phyloP scores from a whole-genome alignment of 1,140 invertebrate species.

The Forficula auricularia region DNA sequence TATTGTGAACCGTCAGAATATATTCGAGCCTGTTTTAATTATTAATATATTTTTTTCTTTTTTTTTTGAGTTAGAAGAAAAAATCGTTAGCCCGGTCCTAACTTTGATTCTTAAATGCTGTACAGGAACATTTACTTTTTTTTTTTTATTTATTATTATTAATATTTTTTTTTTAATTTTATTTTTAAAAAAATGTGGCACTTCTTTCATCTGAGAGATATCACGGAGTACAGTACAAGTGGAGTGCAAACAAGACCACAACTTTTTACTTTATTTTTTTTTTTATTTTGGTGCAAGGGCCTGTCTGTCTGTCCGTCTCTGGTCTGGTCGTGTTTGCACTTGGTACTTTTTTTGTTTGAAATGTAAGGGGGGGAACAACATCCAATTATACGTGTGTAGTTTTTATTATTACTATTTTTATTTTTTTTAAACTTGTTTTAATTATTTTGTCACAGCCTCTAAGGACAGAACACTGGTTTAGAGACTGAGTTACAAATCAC shows the following conservation, averaged over 20 bases:
- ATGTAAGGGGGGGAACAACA: conserved; percentile 12
- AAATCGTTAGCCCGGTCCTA: conserved; percentile 13
- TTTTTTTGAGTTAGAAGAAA: conserved; percentile 7
- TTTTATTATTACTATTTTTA: too few relatives aligned
- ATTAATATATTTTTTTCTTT: too few relatives aligned
- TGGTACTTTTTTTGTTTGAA: conserved; percentile 3
- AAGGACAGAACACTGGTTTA: conserved; percentile 14
- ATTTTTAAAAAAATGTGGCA: conserved; percentile 19
- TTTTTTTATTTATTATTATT: conserved; percentile 15
- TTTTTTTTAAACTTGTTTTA: too few relatives aligned
- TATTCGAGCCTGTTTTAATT: conserved; percentile 6
- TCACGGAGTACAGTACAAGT: conserved; percentile 14
- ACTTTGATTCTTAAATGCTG: conserved; percentile 34
- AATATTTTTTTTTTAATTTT: conserved; percentile 16
- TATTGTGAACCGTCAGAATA: conserved; percentile 9
- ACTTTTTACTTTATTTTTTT: conserved; percentile 11
- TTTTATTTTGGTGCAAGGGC: conserved; percentile 11
- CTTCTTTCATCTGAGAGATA: conserved; percentile 18
- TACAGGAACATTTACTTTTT: conserved; percentile 32
- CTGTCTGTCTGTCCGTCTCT: conserved; percentile 10
- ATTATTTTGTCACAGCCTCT: conserved; percentile 14
- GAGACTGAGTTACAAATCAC: conserved; percentile 15
- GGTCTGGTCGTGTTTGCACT: conserved; percentile 13
- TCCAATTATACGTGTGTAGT: conserved; percentile 13
- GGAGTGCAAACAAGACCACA: conserved; percentile 14